Evolutionary conservation across 1,140 invertebrate species (phyloP).

Genomic region (Watersipora subatra): DNA sequence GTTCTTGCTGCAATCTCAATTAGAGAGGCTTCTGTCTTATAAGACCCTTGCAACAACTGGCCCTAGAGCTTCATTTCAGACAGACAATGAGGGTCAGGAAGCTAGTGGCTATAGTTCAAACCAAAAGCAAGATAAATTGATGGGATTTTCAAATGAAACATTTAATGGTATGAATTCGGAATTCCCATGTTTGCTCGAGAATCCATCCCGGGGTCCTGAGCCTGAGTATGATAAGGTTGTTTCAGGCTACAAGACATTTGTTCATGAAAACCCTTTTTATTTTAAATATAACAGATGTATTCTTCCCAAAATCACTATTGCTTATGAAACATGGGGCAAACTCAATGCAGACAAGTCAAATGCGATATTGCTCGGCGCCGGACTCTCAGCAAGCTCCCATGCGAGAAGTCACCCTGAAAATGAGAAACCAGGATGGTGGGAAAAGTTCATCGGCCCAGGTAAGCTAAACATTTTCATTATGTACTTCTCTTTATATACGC

Average conservation of each 20-base stretch:
- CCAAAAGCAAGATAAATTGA: too few relatives aligned
- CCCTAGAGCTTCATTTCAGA: too few relatives aligned
- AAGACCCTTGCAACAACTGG: too few relatives aligned
- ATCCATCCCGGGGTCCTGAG: constrained; percentile 28
- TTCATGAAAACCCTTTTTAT: constrained; percentile 21
- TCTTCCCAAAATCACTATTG: constrained; percentile 31
- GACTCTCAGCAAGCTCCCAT: constrained; percentile 38
- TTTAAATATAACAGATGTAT: constrained; percentile 26
- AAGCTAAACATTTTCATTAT: background rate
- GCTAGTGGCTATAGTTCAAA: too few relatives aligned
- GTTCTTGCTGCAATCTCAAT: too few relatives aligned
- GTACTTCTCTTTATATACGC: background rate
- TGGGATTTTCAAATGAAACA: too few relatives aligned
- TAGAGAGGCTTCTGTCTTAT: too few relatives aligned
- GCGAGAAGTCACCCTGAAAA: constrained; percentile 36
- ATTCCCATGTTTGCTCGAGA: constrained; percentile 8
- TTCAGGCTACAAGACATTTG: constrained; percentile 27
- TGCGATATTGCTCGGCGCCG: constrained; percentile 36
- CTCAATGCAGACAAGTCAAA: constrained; percentile 34
- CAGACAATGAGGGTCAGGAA: too few relatives aligned
- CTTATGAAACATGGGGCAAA: constrained; percentile 41
- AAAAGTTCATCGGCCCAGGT: constrained; percentile 37
- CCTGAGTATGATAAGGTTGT: constrained; percentile 34
- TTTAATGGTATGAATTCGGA: background rate
- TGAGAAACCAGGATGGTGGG: constrained; percentile 38